Percentiles rank a stretch among this genome's conserved stretches.
Conservation (phyloP, 2,797 vertebrate genomes). For the Delichon dasypus region DNA sequence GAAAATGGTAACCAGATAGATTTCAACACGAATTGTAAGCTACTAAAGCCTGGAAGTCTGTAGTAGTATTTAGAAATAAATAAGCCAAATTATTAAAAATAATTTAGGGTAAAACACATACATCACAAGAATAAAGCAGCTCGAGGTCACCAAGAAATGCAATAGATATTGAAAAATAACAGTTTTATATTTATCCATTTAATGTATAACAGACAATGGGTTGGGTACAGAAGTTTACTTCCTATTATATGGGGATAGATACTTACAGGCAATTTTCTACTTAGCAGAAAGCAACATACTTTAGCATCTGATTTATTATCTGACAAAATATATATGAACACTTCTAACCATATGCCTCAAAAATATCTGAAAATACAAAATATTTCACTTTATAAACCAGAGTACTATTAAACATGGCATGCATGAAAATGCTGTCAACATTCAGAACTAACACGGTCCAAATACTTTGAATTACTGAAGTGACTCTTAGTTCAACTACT, state of each 20-base stretch:
- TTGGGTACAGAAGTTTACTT: conserved; percentile 55
- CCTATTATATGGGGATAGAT: conserved; percentile 6
- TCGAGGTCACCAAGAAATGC: neutral
- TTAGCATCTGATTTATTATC: conserved; percentile 47
- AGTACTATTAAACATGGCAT: neutral
- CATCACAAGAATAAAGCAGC: neutral
- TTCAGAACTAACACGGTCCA: neutral
- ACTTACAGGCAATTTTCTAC: conserved; percentile 9
- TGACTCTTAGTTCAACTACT: neutral
- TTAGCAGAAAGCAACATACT: conserved; percentile 32
- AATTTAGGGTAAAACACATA: neutral
- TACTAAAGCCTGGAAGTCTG: neutral
- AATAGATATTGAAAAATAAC: neutral
- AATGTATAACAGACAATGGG: conserved; percentile 7
- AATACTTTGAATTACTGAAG: neutral
- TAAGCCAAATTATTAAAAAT: conserved; percentile 2
- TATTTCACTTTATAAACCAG: neutral
- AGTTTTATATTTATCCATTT: neutral
- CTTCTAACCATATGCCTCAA: neutral
- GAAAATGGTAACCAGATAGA: conserved; percentile 17
- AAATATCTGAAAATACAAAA: neutral
- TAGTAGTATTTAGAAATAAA: neutral
- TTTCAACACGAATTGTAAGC: conserved; percentile 30
- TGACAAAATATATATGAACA: conserved; percentile 30
- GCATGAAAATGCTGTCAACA: neutral